Base-by-base conservation (phyloP, 2,888 invertebrate genomes). In the Steinernema carpocapsae region DNA sequence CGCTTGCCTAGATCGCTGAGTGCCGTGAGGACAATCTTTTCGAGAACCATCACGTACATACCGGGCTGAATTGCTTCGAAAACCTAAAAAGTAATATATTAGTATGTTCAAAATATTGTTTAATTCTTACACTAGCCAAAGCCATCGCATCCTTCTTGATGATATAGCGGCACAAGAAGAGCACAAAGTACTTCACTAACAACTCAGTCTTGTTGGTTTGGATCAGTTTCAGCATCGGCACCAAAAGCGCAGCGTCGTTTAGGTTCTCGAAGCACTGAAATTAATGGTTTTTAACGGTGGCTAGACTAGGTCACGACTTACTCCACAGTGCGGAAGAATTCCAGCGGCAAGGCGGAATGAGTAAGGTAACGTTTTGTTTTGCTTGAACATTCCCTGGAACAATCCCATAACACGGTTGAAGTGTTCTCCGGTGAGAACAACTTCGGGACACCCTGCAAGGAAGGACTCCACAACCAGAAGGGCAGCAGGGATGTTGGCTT, bases 21-120 rank as follows among this genome's bases (percentile, higher is more conserved):
- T 37, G 80, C 79, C 26, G 59, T 26, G 12, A 78, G 56, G 26
- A 95, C 91, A 12, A 99, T 91, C 76, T 94, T 93, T 86, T 97
- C 95, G 80, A 95, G 88, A 72, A 99, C 93, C 96, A 97, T 97
- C 32, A 92, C 92, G 90, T 97, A 97, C 93, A 99, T 94, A 79
- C 88, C 91, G 86, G 93, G 4, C 73, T 86, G 84, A 37, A 86
- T 83, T n/a, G 72, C 17, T 48, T 81, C 82, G 52, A 84, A 75
- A 52, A 19, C 26, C 42, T 76, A 1, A 43, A 70, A 72, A 74
- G 37, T 3, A 3, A 37, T 37, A 37, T 6, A 3, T 37, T 37
- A n/a, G n/a, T n/a, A n/a, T n/a, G n/a, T n/a, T n/a, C n/a, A n/a
- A n/a, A n/a, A n/a, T n/a, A n/a, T n/a, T n/a, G n/a, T n/a, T n/a